phyloP scores from a whole-genome alignment of 2,888 invertebrate species.

The Cataglyphis rosenhaueri region DNA sequence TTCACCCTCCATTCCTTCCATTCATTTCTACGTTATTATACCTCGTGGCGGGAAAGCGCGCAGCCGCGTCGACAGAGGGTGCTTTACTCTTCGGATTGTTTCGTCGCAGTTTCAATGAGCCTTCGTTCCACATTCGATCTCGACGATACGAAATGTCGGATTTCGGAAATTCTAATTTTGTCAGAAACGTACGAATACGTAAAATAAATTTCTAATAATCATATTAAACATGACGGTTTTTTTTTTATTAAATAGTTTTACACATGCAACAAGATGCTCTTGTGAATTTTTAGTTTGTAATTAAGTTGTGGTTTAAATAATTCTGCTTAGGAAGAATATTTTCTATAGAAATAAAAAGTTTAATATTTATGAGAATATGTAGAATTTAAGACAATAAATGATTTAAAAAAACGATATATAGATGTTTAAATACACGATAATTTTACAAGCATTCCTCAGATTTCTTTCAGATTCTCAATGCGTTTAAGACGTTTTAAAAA shows the following conservation, averaged over 20 bases:
- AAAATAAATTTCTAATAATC: neutral
- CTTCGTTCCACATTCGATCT: slow-evolving; percentile 32
- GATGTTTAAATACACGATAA: neutral
- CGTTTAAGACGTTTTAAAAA: neutral
- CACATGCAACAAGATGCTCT: neutral
- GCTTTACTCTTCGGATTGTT: slow-evolving; percentile 32
- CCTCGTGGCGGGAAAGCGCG: slow-evolving; percentile 52
- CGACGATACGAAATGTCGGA: slow-evolving; percentile 9
- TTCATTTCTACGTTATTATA: slow-evolving; percentile 49
- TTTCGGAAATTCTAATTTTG: neutral
- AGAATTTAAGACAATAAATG: neutral
- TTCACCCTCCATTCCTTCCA: slow-evolving; percentile 46
- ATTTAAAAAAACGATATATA: neutral
- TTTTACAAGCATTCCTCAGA: neutral
- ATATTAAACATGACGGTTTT: neutral
- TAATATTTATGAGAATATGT: neutral
- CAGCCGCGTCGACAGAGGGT: slow-evolving; percentile 27
- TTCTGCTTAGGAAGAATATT: neutral
- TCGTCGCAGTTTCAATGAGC: slow-evolving; percentile 37
- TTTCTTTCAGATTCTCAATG: neutral
- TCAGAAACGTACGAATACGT: neutral
- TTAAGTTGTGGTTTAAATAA: neutral
- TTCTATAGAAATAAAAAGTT: neutral
- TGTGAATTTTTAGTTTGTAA: neutral
- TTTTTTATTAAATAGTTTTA: neutral